These are phyloP conservation scores for Formicarius rufipectus DNA, from an alignment of 2,113 vertebrate genomes.

Conservation along the genomic window DNA sequence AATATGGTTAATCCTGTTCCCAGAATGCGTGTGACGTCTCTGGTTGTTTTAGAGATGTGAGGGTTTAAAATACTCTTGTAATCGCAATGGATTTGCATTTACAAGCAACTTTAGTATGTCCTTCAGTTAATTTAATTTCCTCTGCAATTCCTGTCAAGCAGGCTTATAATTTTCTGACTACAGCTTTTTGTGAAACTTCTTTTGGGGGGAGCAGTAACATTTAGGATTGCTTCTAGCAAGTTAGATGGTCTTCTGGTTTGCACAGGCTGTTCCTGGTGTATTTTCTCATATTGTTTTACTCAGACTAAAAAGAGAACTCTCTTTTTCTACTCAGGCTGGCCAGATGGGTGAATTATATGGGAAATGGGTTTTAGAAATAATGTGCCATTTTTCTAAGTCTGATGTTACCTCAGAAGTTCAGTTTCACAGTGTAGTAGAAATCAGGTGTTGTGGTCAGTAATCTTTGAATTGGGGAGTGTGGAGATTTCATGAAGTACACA, in stretches of 20 bases:
- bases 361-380: neutral
- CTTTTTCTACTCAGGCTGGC: neutral
- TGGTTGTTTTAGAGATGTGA: neutral
- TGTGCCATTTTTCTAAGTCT: neutral
- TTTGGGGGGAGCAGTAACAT: neutral
- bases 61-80: neutral
- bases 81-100: neutral
- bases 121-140: neutral
- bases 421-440: neutral
- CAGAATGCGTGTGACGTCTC: neutral
- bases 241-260: neutral
- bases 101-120: neutral
- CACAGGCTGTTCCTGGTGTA: neutral
- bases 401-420: neutral
- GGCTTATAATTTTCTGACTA: neutral
- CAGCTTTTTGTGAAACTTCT: neutral
- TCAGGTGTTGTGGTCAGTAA: fast-evolving
- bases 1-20: neutral
- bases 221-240: neutral
- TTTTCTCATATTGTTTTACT: neutral
- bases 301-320: neutral
- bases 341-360: neutral
- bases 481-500: fast-evolving
- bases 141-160: neutral
- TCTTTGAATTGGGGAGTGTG: neutral